Conservation (phyloP, 2,888 invertebrate species). For the Phrixothrix hirtus region DNA sequence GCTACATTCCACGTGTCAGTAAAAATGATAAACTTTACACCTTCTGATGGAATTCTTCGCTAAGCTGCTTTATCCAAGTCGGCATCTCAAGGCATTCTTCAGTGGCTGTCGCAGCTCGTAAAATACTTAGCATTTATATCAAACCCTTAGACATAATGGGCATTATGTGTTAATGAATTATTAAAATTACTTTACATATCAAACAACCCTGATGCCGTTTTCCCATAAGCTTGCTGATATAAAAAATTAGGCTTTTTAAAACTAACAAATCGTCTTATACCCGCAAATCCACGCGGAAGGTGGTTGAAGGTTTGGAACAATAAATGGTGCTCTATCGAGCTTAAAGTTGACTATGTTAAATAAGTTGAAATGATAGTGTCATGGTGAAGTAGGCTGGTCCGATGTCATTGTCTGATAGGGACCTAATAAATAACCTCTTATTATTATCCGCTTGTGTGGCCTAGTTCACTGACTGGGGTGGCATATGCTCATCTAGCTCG, state of each 20-base stretch:
- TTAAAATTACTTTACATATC: too few relatives aligned
- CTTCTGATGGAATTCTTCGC: conserved; percentile 36
- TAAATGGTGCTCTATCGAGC: conserved; percentile 15
- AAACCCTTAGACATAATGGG: conserved; percentile 29
- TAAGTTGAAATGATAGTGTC: conserved; percentile 35
- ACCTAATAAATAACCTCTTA: conserved; percentile 42
- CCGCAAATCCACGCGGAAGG: conserved; percentile 13
- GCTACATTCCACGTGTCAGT: conserved; percentile 30
- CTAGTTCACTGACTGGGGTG: conserved; percentile 37
- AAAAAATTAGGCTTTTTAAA: conserved; percentile 13
- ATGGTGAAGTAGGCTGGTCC: conserved; percentile 33
- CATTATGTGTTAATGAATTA: conserved; percentile 34
- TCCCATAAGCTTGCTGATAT: too few relatives aligned
- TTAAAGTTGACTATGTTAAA: conserved; percentile 27
- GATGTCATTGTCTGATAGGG: conserved; percentile 40
- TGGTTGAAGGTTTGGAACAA: conserved; percentile 5
- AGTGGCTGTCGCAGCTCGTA: conserved; percentile 35
- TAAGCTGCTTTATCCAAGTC: conserved; percentile 39
- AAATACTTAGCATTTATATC: conserved; percentile 36
- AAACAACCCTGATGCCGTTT: too few relatives aligned
- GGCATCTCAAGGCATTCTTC: conserved; percentile 40
- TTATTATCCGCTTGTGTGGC: conserved; percentile 43
- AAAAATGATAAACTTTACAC: conserved; percentile 42
- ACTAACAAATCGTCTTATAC: too few relatives aligned
- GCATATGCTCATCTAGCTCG: conserved; percentile 14